These are phyloP conservation scores for Microhierax caerulescens DNA, from an alignment of 2,797 vertebrate genomes.

Conservation along the genomic window DNA sequence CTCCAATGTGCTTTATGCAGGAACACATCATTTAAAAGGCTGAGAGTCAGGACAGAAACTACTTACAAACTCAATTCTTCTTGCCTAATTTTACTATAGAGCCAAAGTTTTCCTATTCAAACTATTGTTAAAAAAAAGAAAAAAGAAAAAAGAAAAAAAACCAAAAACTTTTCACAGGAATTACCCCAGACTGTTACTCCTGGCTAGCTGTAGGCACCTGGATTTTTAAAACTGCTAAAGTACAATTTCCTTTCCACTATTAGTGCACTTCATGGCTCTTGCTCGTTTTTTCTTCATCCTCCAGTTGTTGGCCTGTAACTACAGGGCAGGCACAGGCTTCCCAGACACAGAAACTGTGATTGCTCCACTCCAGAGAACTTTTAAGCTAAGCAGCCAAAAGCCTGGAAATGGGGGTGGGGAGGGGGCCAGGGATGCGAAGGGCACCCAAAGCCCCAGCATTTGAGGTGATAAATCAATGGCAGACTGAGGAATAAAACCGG, in stretches of 20 bases:
- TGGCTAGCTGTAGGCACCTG: background rate
- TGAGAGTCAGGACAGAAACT: background rate
- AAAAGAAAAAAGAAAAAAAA: background rate
- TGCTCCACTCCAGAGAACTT: background rate
- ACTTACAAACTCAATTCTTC: background rate
- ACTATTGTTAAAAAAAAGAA: background rate
- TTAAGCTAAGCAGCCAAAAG: background rate
- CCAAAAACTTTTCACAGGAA: background rate
- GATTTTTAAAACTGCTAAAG: background rate
- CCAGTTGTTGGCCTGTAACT: background rate
- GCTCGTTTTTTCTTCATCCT: background rate
- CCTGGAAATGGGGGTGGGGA: background rate
- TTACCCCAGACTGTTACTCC: background rate
- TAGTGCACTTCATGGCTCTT: background rate
- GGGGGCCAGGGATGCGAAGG: background rate
- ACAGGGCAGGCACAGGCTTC: background rate
- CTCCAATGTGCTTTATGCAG: background rate
- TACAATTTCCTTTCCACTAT: conserved; percentile 2
- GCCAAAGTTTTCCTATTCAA: background rate
- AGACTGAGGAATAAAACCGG: background rate
- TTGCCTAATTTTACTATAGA: background rate
- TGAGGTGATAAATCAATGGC: background rate
- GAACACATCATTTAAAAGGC: background rate
- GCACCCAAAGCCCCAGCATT: background rate
- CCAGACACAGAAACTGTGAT: background rate